Conservation (phyloP, 2,888 invertebrate species). For the Trichacis sp. region DNA sequence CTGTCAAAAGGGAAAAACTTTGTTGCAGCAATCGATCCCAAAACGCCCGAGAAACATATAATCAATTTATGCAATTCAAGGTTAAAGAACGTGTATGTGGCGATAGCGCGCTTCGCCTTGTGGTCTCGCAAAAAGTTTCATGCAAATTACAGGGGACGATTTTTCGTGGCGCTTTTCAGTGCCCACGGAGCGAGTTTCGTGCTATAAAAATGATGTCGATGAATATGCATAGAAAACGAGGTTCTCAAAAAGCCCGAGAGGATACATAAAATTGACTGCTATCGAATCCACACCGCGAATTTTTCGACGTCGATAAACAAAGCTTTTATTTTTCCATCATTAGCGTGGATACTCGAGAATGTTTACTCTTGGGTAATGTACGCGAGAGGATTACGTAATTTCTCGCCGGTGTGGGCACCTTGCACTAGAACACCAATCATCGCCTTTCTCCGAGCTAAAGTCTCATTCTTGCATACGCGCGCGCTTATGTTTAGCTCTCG, state of each 20-base stretch:
- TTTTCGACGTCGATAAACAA: conserved; percentile 29
- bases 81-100: too few species aligned
- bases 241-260: neutral
- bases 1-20: too few species aligned
- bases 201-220: neutral
- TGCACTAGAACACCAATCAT: conserved; percentile 49
- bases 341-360: conserved; percentile 44
- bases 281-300: conserved; percentile 3
- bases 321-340: conserved; percentile 43
- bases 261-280: neutral
- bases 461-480: conserved; percentile 36
- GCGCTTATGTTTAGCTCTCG: conserved; percentile 25
- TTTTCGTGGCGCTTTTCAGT: neutral
- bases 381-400: conserved; percentile 50
- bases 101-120: neutral
- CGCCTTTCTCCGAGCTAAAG: conserved; percentile 52
- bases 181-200: neutral
- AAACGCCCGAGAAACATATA: too few species aligned
- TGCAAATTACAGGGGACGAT: neutral
- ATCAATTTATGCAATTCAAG: too few species aligned
- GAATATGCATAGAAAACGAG: neutral
- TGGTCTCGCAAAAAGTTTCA: neutral
- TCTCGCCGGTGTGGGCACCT: conserved; percentile 43
- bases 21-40: too few species aligned
- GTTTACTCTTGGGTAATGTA: conserved; percentile 51